Evolutionary conservation across 2,888 invertebrate genomes (phyloP).

Genomic region (Leptopilina drosophilae): DNA sequence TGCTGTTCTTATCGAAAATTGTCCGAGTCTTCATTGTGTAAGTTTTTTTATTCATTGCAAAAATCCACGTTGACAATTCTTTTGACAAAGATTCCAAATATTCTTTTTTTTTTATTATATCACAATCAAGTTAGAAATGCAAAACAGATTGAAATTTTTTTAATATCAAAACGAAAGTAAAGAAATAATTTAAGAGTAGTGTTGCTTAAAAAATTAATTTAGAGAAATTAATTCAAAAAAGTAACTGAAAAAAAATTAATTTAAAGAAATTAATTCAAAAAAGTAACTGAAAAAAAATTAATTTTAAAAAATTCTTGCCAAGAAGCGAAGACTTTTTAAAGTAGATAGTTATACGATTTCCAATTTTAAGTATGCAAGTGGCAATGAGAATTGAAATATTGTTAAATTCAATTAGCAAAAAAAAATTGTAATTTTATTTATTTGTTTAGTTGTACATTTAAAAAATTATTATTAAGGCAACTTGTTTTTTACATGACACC

Average conservation of each 20-base stretch:
- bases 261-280: too few relatives aligned
- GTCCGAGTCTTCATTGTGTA: not conserved
- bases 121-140: too few relatives aligned
- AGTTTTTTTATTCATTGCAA: not conserved
- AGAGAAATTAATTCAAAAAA: too few relatives aligned
- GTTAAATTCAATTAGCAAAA: not conserved
- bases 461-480: not conserved
- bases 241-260: too few relatives aligned
- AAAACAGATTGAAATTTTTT: too few relatives aligned
- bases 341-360: not conserved
- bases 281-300: too few relatives aligned
- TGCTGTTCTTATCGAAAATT: conserved; percentile 25
- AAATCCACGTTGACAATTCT: not conserved
- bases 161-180: too few relatives aligned
- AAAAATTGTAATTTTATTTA: not conserved
- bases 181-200: too few relatives aligned
- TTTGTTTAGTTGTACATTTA: not conserved
- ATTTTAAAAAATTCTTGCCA: not conserved
- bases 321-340: conserved; percentile 1
- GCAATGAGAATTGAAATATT: not conserved
- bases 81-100: not conserved
- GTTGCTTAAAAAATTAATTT: too few relatives aligned
- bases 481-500: not conserved
- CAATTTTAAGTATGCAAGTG: not conserved
- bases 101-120: not conserved